Conservation (phyloP, 1,140 invertebrate genomes). For the Coboldia fuscipes region DNA sequence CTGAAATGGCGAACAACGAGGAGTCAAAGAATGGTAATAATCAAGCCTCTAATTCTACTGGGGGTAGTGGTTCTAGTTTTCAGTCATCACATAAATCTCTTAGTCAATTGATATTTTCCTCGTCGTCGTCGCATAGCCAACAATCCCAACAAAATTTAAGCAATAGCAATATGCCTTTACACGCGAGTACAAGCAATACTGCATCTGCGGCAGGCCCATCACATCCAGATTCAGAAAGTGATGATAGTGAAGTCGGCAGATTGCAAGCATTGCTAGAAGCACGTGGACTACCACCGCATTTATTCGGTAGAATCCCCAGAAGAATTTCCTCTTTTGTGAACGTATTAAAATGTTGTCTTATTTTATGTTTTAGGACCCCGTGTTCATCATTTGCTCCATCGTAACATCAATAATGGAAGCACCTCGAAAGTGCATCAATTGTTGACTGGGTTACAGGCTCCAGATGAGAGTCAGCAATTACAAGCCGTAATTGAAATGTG, state of each 20-base stretch:
- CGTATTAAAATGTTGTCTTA: no score
- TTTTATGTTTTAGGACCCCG: conserved; percentile 50
- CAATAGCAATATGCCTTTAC: no score
- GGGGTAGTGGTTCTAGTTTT: conserved; percentile 16
- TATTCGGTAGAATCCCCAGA: conserved; percentile 87
- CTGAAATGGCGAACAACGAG: no score
- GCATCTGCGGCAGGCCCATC: conserved; percentile 6
- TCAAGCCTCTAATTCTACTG: no score
- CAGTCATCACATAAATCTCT: conserved; percentile 13
- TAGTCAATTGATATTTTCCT: no score
- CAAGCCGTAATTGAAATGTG: conserved; percentile 98
- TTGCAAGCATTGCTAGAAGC: conserved; percentile 82
- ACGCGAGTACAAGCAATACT: conserved; percentile 3
- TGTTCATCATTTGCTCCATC: conserved; percentile 91
- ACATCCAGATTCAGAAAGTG: conserved; percentile 32
- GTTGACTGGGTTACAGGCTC: conserved; percentile 79
- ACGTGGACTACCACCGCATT: conserved; percentile 79
- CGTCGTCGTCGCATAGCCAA: no score
- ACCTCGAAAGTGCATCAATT: conserved; percentile 86
- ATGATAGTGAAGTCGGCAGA: conserved; percentile 74
- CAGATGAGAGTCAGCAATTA: conserved; percentile 91
- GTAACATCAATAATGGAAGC: conserved; percentile 72
- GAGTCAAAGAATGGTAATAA: no score
- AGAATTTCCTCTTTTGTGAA: no score
- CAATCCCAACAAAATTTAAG: conserved; percentile 3